Percentiles rank a stretch among this genome's conserved stretches.
Conservation (phyloP, 2,888 invertebrate genomes). For the Caenorhabditis sp. region DNA sequence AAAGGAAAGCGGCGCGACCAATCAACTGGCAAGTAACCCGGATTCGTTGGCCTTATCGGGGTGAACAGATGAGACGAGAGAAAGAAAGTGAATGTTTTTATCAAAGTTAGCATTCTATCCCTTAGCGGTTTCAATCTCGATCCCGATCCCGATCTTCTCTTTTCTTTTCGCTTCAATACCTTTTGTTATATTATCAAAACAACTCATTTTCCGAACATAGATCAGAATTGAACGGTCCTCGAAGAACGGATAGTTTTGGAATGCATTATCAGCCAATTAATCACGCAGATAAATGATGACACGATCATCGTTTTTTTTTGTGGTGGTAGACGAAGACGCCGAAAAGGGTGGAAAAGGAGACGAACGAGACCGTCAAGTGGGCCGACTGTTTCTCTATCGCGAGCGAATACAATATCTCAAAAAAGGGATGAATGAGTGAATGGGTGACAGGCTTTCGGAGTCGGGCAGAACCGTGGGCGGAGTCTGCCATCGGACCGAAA, state of each 20-base stretch:
- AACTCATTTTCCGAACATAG: too few species aligned
- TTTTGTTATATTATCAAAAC: background rate
- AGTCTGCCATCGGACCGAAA: background rate
- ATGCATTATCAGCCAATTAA: slow-evolving; percentile 35
- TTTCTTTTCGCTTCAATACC: background rate
- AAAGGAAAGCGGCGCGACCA: background rate
- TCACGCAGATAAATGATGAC: slow-evolving; percentile 46
- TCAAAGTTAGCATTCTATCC: slow-evolving; percentile 29
- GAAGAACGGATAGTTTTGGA: too few species aligned
- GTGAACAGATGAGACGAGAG: slow-evolving; percentile 1
- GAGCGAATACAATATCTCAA: slow-evolving; percentile 1
- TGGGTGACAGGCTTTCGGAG: background rate
- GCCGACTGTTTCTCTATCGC: background rate
- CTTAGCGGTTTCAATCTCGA: too few species aligned
- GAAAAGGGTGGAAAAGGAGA: background rate
- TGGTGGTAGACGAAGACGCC: slow-evolving; percentile 8
- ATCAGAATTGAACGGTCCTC: too few species aligned
- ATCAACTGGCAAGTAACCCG: slow-evolving; percentile 36
- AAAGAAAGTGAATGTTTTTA: slow-evolving; percentile 32
- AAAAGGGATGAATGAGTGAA: slow-evolving; percentile 14
- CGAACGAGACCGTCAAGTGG: slow-evolving; percentile 30
- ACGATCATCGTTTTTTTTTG: slow-evolving; percentile 32
- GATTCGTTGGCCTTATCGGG: slow-evolving; percentile 15
- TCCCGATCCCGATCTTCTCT: background rate
- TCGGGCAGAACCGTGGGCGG: background rate